Base-by-base conservation (phyloP, 2,888 invertebrate species). In the Micropterix aruncella region DNA sequence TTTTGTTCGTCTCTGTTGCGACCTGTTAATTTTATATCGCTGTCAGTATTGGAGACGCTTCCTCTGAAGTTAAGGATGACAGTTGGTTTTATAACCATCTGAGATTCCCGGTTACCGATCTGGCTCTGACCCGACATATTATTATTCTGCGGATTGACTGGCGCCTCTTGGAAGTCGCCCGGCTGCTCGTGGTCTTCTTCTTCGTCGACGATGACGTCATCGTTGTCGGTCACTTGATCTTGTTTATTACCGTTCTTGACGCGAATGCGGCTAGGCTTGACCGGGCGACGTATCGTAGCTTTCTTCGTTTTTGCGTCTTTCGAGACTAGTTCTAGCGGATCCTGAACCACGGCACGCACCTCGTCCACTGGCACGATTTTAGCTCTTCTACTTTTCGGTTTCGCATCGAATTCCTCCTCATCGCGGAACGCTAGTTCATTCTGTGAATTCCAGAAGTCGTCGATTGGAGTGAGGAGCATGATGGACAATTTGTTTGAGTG, bases 51-150 rank as follows among this genome's bases (percentile, higher is more conserved):
- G 42, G 54, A 62, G 1, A 70, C 61, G 1, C 63, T 60, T 1
- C 67, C 69, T 46, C 69, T 57, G 14, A 71, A 61, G 45, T 70
- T 70, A 0, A 71, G 64, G 18, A 70, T 70, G 0, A 70, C 67
- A 1, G 69, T 70, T 3, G 70, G 70, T 48, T 69, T 70, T 0
- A 70, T 56, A 1, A 70, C 65, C 37, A 66, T 67, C 56, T 70
- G 70, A 1, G 66, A 61, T 53, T 70, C 68, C 27, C 69, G 59
- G 48, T 70, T 61, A 0, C 70, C 70, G 7, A 70, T 67, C 49
- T 71, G 70, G 49, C 70, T 70, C 49, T 65, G 64, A 7, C 69
- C 70, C 37, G 59, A 57, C 63, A 70, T 63, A 18, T 56, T 60
- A 43, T 70, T 68, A 18, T 57, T 59, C 27, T 62, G 50, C 0